Conservation (phyloP, 2,888 invertebrate genomes). For the Clusia tigrina region DNA sequence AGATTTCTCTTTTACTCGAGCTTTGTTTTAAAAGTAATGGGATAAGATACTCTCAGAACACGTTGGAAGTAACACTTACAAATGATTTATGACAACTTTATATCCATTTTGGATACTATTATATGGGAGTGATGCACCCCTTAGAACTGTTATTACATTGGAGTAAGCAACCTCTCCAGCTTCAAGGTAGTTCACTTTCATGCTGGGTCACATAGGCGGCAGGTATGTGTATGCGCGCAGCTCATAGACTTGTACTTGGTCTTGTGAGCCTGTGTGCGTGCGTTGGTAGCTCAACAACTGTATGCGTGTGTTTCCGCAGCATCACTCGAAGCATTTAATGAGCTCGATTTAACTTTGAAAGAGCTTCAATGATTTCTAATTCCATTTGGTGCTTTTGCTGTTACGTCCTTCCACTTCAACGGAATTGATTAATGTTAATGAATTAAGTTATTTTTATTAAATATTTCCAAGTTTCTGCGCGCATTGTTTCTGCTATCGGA, state of each 20-base stretch:
- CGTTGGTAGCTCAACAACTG: conserved; percentile 2
- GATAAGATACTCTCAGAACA: too few species aligned
- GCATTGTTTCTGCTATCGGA: background rate
- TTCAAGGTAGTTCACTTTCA: too few species aligned
- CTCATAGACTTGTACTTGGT: background rate
- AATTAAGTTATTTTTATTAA: conserved; percentile 5
- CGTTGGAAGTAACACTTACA: too few species aligned
- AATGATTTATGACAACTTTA: too few species aligned
- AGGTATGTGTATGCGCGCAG: conserved; percentile 1
- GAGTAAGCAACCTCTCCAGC: too few species aligned
- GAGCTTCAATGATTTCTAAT: background rate
- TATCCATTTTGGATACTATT: too few species aligned
- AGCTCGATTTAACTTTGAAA: conserved; percentile 25
- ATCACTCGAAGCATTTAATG: conserved; percentile 17
- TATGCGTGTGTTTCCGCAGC: background rate
- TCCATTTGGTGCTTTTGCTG: background rate
- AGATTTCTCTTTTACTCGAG: too few species aligned
- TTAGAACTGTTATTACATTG: too few species aligned
- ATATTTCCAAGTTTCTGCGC: too few species aligned
- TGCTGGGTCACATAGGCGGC: too few species aligned
- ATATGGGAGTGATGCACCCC: too few species aligned
- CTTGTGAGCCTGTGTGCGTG: background rate
- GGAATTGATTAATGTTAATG: conserved; percentile 8
- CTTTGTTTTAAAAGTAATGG: too few species aligned
- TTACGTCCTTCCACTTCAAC: conserved; percentile 5